Base-by-base conservation (phyloP, 2,888 invertebrate species). In the Boloria selene region DNA sequence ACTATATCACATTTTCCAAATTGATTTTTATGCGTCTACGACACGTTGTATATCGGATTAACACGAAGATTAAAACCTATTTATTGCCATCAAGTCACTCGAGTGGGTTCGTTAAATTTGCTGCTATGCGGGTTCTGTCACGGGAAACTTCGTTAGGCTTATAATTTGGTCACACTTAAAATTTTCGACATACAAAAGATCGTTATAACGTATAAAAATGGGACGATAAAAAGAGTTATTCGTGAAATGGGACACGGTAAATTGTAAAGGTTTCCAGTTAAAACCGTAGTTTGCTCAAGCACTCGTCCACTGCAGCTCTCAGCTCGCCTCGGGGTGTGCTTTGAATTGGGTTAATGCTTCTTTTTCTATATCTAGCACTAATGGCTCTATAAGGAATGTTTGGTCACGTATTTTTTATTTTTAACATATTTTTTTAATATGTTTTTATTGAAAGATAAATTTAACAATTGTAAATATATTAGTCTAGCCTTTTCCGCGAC, bases 281-380 rank as follows among this genome's bases (percentile, higher is more conserved):
- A 68, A 68, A 61, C 65, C 49, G 65, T 68, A 62, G 61, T 62
- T 68, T 65, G 58, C 61, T 65, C 54, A 59, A 59, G 68, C 42
- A 58, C 61, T 58, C 52, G 44, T 38, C 64, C 58, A 47, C 68
- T 61, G 54, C 68, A 62, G 61, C 17, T 45, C 65, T 65, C 53
- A 26, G 49, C n/a, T 50, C 60, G 67, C 64, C 59, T 31, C 68
- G 55, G 64, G 61, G 64, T 54, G 73, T 64, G 72, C 77, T 68
- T 60, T 58, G 74, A 79, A 77, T 79, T 79, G 73, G 79, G 77
- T 79, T 78, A 78, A 77, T 77, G 74, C 73, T 58, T 65, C 18
- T 68, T 68, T 65, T 65, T 66, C 64, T 59, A 55, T 59, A 54
- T 56, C 51, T 53, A 26, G 42, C 61, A 50, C 64, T 69, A 64